These are phyloP conservation scores for Hydriomena furcata DNA, from an alignment of 2,888 invertebrate genomes.

Conservation along the genomic window DNA sequence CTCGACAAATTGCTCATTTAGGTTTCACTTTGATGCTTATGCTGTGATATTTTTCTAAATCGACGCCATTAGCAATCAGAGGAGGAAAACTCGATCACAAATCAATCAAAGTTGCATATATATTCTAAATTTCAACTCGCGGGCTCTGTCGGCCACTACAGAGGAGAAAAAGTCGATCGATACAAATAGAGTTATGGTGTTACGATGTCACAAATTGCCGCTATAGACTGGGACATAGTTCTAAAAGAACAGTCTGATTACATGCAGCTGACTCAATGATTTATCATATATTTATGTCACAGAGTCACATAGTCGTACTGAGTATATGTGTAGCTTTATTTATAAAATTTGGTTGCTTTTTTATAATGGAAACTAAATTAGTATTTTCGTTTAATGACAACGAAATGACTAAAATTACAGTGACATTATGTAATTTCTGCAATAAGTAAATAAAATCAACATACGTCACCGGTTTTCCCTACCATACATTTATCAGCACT, in stretches of 20 bases:
- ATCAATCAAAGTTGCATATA: slow-evolving; percentile 26
- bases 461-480: too few species aligned
- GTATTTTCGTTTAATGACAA: too few species aligned
- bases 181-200: slow-evolving; percentile 59
- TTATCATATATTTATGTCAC: too few species aligned
- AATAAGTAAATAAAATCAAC: too few species aligned
- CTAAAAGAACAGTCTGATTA: background rate
- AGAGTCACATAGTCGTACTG: too few species aligned
- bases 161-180: slow-evolving; percentile 55
- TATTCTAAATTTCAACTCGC: slow-evolving; percentile 36
- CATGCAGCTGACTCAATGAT: too few species aligned
- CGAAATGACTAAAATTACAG: too few species aligned
- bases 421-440: too few species aligned
- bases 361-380: too few species aligned
- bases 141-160: slow-evolving; percentile 23
- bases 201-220: slow-evolving; percentile 59
- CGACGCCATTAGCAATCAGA: slow-evolving; percentile 10
- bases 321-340: too few species aligned
- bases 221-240: slow-evolving; percentile 25
- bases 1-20: background rate
- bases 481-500: too few species aligned
- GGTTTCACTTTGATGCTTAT: background rate
- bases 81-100: slow-evolving; percentile 19
- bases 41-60: slow-evolving; percentile 5
- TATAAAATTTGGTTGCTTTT: too few species aligned